Conservation (phyloP, 2,888 invertebrate species). For the Eristalinus aeneus region DNA sequence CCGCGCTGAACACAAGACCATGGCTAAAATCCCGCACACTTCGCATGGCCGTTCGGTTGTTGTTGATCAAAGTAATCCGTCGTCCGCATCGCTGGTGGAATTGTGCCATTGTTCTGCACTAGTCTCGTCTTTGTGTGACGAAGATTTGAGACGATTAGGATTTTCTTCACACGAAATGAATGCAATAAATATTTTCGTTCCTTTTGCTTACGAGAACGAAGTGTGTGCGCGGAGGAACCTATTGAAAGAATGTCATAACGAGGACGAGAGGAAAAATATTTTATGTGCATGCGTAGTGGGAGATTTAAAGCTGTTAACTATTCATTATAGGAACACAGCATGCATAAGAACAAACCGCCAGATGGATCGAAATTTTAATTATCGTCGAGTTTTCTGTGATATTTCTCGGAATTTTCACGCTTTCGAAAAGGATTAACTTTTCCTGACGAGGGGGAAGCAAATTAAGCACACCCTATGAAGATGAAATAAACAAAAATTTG, state of each 20-base stretch:
- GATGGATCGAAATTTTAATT: background rate
- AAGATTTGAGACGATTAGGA: background rate
- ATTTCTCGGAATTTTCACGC: background rate
- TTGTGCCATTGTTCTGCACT: constrained; percentile 74
- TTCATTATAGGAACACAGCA: background rate
- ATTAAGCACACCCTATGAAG: constrained; percentile 27
- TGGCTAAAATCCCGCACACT: constrained; percentile 92
- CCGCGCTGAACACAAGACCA: constrained; percentile 91
- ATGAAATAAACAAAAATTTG: background rate
- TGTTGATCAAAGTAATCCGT: constrained; percentile 90
- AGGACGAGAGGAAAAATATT: constrained; percentile 12
- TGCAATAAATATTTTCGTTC: constrained; percentile 44
- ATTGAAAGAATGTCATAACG: constrained; percentile 63
- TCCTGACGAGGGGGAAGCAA: background rate
- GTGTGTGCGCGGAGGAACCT: constrained; percentile 21
- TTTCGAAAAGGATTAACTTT: background rate
- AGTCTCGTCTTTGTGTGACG: constrained; percentile 17
- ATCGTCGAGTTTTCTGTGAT: background rate
- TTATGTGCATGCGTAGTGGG: constrained; percentile 60
- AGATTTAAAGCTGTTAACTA: background rate
- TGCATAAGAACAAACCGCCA: background rate
- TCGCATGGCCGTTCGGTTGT: constrained; percentile 90
- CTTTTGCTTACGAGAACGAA: constrained; percentile 21
- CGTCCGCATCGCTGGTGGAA: constrained; percentile 93
- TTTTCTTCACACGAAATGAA: background rate